phyloP scores from a whole-genome alignment of 1,140 invertebrate genomes.

The Drosophila melanogaster region Release_6_plus_ISO1_MT NT_033779.5:7675501-7676000 shows the following conservation, averaged over 20 bases:
- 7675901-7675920: constrained; percentile 36
- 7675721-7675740: background rate
- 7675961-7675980: constrained; percentile 47
- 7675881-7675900: constrained; percentile 83
- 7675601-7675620: no score
- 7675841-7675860: constrained; percentile 8
- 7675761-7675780: constrained; percentile 43
- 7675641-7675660: constrained; percentile 2
- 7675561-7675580: no score
- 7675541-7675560: no score
- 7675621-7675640: background rate
- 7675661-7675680: constrained; percentile 2
- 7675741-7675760: constrained; percentile 19
- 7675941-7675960: constrained; percentile 1
- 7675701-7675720: constrained; percentile 45
- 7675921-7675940: background rate
- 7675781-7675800: constrained; percentile 58
- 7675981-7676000: constrained; percentile 50
- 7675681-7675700: constrained; percentile 47
- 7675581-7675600: no score
- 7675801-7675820: constrained; percentile 43
- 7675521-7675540: no score
- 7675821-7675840: background rate
- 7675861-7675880: constrained; percentile 78
- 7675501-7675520: no score